Percentiles rank a stretch among this genome's conserved stretches.
These are phyloP conservation scores for Tenualosa ilisha DNA, from an alignment of 2,797 vertebrate species.

Conservation along the genomic window DNA sequence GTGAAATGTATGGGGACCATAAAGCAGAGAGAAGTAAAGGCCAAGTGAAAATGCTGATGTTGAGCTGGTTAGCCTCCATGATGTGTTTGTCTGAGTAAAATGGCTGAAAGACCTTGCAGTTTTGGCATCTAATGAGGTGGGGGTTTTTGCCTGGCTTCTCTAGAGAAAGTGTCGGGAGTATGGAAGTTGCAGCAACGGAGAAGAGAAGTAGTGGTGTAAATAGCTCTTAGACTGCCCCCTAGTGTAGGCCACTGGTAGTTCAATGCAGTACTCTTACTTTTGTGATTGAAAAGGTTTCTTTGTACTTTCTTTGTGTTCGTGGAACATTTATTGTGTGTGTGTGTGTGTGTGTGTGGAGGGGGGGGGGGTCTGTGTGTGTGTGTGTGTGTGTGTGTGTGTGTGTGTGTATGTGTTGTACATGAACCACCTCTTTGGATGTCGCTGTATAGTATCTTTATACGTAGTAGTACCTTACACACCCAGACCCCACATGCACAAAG, in stretches of 20 bases:
- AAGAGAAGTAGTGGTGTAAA: neutral
- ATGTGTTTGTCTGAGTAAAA: neutral
- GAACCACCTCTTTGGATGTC: slow-evolving; percentile 21
- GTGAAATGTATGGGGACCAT: neutral
- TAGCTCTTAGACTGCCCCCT: neutral
- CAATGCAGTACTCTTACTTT: neutral
- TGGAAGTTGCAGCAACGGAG: neutral
- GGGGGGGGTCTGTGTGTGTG: slow-evolving; percentile 7
- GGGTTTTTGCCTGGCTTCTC: neutral
- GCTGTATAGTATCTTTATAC: slow-evolving; percentile 27
- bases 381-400: slow-evolving; percentile 31
- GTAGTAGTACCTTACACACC: slow-evolving; percentile 17
- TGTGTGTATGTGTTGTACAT: slow-evolving; percentile 36
- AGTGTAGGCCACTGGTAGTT: neutral
- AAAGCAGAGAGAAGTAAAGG: neutral
- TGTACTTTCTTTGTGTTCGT: neutral
- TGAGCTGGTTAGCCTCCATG: neutral
- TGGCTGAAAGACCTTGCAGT: neutral
- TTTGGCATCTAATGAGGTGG: neutral
- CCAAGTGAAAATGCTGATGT: neutral
- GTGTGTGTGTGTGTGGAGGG: slow-evolving; percentile 27
- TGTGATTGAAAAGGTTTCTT: neutral
- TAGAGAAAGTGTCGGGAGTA: neutral
- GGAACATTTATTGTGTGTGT: slow-evolving; percentile 21
- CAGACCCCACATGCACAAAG: neutral